Evolutionary conservation across 2,797 vertebrate species (phyloP), one percentile per base, ranked within the genome.

Genomic region (Paramormyrops hopkinsi): DNA sequence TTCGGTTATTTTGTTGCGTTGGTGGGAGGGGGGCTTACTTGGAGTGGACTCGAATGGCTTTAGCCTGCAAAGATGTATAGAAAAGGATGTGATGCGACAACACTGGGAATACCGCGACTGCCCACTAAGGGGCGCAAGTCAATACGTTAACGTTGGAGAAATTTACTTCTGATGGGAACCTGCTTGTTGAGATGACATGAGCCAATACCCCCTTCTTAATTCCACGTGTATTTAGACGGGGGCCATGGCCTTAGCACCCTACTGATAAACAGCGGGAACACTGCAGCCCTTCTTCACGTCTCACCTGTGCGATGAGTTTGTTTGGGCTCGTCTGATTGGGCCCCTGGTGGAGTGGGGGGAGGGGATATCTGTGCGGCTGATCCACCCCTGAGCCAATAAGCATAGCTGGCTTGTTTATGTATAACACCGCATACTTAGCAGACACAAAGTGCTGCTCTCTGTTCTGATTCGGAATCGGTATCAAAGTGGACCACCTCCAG

Each of bases 141-240:
- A 17, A 14, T 62, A 82, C 88, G 90, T 90, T 89, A 87, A 89
- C 90, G 22, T 88, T 88, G 85, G 88, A 85, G 76, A 53, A 92
- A 89, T 92, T 92, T 91, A 89, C 89, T 89, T 90, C 90, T 91
- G 90, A 92, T 91, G 89, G 89, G 88, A 89, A 22, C 59, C 22
- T 0, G 33, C 4, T 44, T 22, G n/a, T 22, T 25, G 79, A 48
- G 46, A 83, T n/a, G 44, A 83, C 17, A 82, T 17, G 37, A 41
- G 17, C 33, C 7, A 62, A 62, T 4, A 37, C 4, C 37, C 3
- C 12, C 51, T 17, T 12, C 51, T 79, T 17, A 37, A 44, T 85
- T 22, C n/a, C 82, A 48, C 7, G 0, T 22, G 48, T 51, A 51
- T 50, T 12, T 85, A 51, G 22, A 53, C 1, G 1, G 46, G 22